Percentiles rank a stretch among this genome's conserved stretches.
Evolutionary conservation across 2,113 vertebrate species (phyloP).

Genomic region (Carlito syrichta): DNA sequence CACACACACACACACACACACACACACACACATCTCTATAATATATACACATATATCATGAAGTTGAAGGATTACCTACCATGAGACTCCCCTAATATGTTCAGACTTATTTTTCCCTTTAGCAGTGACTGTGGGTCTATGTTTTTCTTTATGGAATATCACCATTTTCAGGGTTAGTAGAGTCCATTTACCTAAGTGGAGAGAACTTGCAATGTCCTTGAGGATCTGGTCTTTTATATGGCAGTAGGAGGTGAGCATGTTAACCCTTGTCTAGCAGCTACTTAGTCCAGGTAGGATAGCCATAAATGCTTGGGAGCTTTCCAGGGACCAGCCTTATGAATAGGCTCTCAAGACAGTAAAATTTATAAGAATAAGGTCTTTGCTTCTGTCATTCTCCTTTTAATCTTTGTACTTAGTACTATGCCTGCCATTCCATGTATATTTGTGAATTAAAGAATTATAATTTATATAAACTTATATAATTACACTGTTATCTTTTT

Average conservation of each 20-base stretch:
- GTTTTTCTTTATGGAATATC: not conserved
- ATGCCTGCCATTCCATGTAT: not conserved
- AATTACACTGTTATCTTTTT: not conserved
- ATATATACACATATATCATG: not conserved
- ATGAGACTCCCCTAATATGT: not conserved
- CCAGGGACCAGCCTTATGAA: not conserved
- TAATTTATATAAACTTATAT: not conserved
- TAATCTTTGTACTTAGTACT: not conserved
- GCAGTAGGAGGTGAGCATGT: rapidly evolving
- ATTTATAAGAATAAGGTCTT: not conserved
- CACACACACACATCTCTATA: no score
- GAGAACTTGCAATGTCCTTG: not conserved
- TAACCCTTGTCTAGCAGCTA: not conserved
- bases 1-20: no score
- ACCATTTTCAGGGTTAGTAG: not conserved
- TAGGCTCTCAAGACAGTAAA: not conserved
- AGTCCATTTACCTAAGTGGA: not conserved
- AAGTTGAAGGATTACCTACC: not conserved
- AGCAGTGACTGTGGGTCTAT: not conserved
- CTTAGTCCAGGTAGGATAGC: not conserved
- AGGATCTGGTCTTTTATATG: not conserved
- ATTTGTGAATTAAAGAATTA: not conserved
- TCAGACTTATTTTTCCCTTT: not conserved
- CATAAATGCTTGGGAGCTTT: not conserved
- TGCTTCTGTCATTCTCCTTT: not conserved